Percentiles rank a stretch among this genome's conserved stretches.
Conservation (phyloP, 2,797 vertebrate genomes). For the Gobionotothen gibberifrons region DNA sequence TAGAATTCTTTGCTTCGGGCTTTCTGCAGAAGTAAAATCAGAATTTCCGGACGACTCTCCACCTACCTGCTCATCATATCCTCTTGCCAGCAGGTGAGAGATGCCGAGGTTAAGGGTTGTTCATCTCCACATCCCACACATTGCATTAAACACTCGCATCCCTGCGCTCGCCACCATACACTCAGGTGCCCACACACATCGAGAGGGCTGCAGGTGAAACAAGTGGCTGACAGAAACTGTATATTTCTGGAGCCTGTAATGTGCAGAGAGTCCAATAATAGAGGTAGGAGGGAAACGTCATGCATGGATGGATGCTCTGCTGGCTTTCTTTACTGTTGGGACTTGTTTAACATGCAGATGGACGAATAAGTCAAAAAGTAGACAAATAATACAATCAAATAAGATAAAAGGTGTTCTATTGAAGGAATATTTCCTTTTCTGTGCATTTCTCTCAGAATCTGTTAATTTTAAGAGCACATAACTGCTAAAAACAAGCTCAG, state of each 20-base stretch:
- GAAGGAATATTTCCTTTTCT: background rate
- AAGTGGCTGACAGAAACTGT: conserved; percentile 52
- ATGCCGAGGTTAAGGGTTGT: conserved; percentile 54
- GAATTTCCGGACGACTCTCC: conserved; percentile 36
- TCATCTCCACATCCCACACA: conserved; percentile 69
- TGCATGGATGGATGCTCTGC: conserved; percentile 6
- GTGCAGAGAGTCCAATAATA: conserved; percentile 39
- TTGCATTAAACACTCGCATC: conserved; percentile 62
- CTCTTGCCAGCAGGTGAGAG: conserved; percentile 53
- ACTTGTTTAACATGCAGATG: background rate
- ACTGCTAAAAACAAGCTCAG: background rate
- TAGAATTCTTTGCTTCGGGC: no score
- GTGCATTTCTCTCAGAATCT: background rate
- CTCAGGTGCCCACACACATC: conserved; percentile 58
- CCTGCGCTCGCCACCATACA: conserved; percentile 18
- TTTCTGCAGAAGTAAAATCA: no score
- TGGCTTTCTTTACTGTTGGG: background rate
- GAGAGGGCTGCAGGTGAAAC: conserved; percentile 61
- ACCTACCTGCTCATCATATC: conserved; percentile 50
- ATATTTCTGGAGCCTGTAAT: conserved; percentile 61
- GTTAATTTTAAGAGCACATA: background rate
- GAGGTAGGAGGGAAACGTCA: conserved; percentile 7
- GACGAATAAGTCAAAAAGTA: background rate
- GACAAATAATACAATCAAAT: fast-evolving
- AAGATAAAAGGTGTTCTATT: background rate